Conservation (phyloP, 2,888 invertebrate species). For the Chironomus riparius region DNA sequence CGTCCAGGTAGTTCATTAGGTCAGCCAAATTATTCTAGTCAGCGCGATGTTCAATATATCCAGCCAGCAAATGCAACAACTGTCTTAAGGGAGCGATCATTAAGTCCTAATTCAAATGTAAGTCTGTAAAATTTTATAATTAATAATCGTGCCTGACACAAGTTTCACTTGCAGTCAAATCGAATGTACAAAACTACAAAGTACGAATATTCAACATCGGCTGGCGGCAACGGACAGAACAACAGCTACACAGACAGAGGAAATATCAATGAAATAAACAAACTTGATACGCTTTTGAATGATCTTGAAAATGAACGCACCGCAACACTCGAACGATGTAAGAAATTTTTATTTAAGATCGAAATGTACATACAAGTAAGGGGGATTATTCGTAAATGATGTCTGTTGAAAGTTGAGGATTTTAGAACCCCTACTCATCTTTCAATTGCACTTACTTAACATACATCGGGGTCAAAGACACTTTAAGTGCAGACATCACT, state of each 20-base stretch:
- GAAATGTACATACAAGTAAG: no score
- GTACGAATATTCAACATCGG: slow-evolving; percentile 38
- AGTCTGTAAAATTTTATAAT: not conserved
- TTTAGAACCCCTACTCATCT: no score
- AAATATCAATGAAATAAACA: slow-evolving; percentile 56
- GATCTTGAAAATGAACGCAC: slow-evolving; percentile 52
- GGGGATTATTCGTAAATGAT: no score
- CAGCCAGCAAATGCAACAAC: slow-evolving; percentile 31
- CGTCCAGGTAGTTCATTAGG: slow-evolving; percentile 28
- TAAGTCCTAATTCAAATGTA: slow-evolving; percentile 28
- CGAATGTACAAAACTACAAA: slow-evolving; percentile 40
- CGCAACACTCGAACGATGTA: slow-evolving; percentile 37
- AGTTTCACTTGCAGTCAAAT: slow-evolving; percentile 35
- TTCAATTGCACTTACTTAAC: no score
- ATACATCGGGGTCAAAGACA: no score
- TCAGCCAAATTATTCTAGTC: slow-evolving; percentile 22
- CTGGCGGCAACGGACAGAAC: not conserved
- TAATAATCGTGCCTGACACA: not conserved
- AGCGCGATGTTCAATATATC: slow-evolving; percentile 30
- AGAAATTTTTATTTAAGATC: not conserved
- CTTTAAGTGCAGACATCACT: no score
- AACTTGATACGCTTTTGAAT: slow-evolving; percentile 63
- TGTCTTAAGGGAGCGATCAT: slow-evolving; percentile 30
- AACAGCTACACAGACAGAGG: slow-evolving; percentile 23
- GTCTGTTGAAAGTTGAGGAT: no score